These are phyloP conservation scores for Pleuronectes platessa DNA, from an alignment of 2,113 vertebrate genomes.

Conservation along the genomic window DNA sequence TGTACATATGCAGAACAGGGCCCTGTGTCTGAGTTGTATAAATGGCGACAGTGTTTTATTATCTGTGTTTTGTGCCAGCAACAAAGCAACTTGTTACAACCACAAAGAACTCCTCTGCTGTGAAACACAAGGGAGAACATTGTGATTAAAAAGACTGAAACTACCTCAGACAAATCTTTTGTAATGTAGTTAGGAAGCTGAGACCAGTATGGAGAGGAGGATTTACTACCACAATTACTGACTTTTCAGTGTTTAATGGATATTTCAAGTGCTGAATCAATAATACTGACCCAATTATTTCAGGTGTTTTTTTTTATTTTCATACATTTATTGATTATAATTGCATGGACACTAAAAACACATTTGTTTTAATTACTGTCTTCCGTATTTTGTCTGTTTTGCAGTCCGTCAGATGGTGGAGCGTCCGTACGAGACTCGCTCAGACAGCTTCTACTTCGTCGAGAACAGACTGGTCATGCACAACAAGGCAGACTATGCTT, in stretches of 20 bases:
- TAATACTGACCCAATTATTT: no score
- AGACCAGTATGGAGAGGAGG: not conserved
- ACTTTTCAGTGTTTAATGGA: not conserved
- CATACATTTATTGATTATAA: not conserved
- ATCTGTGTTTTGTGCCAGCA: not conserved
- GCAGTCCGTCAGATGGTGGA: constrained; percentile 96
- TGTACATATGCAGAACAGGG: no score
- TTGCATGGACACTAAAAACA: not conserved
- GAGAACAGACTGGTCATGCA: constrained; percentile 97
- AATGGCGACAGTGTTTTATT: not conserved
- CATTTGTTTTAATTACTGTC: constrained; percentile 1
- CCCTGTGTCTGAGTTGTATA: not conserved
- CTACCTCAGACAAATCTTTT: not conserved
- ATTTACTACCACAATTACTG: no score
- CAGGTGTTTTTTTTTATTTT: no score
- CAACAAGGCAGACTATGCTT: constrained; percentile 97
- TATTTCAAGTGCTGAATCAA: not conserved
- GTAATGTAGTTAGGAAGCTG: not conserved
- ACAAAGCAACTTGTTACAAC: constrained; percentile 8
- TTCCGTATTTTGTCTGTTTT: constrained; percentile 37
- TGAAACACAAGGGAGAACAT: not conserved
- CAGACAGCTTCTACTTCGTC: constrained; percentile 95
- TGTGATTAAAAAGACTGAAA: not conserved
- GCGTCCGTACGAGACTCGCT: constrained; percentile 92
- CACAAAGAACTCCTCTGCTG: not conserved